Conservation (phyloP, 2,797 vertebrate genomes). For the Syndactyla subalaris region DNA sequence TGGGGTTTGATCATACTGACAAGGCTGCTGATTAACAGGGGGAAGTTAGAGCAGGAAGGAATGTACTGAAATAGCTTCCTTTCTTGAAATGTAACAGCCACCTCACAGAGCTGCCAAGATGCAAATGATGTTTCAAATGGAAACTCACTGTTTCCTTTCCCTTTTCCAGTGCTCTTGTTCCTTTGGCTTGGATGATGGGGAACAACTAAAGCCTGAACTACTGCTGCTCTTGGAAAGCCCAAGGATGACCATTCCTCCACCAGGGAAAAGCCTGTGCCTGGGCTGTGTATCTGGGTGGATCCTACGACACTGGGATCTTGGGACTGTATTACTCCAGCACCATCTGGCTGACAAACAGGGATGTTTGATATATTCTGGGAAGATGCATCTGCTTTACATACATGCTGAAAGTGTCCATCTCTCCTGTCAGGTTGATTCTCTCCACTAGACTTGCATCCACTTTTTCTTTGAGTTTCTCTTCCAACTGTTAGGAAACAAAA, state of each 20-base stretch:
- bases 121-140: conserved; percentile 49
- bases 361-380: not conserved
- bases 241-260: not conserved
- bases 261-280: not conserved
- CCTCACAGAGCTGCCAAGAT: conserved; percentile 56
- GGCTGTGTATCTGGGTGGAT: not conserved
- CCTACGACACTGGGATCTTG: not conserved
- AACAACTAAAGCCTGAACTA: not conserved
- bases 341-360: conserved; percentile 45
- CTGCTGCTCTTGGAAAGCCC: not conserved
- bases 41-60: conserved; percentile 52
- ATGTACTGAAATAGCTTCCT: conserved; percentile 54
- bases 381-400: conserved; percentile 69
- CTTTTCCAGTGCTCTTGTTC: conserved; percentile 12
- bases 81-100: conserved; percentile 60
- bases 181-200: not conserved
- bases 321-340: conserved; percentile 25
- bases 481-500: conserved; percentile 82
- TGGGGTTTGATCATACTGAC: conserved; percentile 52
- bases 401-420: conserved; percentile 99
- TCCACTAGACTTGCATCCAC: conserved; percentile 90
- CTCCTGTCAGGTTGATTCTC: conserved; percentile 93
- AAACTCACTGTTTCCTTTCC: conserved; percentile 63
- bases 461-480: conserved; percentile 98
- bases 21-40: conserved; percentile 56